Base-by-base conservation (phyloP, 2,113 vertebrate genomes). In the Coturnix japonica region DNA sequence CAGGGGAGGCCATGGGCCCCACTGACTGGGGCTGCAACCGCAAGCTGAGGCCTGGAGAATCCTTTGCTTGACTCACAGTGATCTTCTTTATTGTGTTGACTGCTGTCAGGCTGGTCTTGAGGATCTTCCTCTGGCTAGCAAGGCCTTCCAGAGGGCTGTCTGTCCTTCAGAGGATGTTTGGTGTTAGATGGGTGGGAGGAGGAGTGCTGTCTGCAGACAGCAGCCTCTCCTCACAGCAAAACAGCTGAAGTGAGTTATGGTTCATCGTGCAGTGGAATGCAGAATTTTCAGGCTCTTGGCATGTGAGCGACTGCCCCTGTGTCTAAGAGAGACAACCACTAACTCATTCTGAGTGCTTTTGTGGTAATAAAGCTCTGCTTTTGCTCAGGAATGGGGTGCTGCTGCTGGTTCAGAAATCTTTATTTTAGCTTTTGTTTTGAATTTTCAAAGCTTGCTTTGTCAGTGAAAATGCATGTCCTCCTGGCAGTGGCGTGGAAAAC, bases 31-130 rank as follows among this genome's bases (percentile, higher is more conserved):
- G 49, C 35, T 3, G 59, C 1, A 0, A 1, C n/a, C 0, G 1
- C 28, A 30, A 41, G 46, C 37, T 46, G 60, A 80, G 82, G 46
- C 33, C 41, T 33, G 59, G 31, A 74, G 47, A 88, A 56, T 84
- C 60, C 60, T 12, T 25, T 2, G 0, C 30, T 43, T 0, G 1
- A 37, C 47, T 51, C 77, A 54, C 1, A 2, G 28, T 0, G 0
- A 39, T 14, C 35, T 8, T 69, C 31, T 61, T 79, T 39, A 21
- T 20, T 35, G 13, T 0, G 0, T 21, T 56, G 51, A 47, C 1
- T 4, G 19, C 18, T 18, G 56, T 67, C 77, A 65, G 57, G 22
- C 39, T 19, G 13, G 25, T 18, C 18, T 30, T 89, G n/a, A 4
- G 9, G 31, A 30, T 81, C 20, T 86, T 39, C 6, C 13, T 22